phyloP scores from a whole-genome alignment of 2,888 invertebrate species.

The Caenorhabditis virilis region DNA sequence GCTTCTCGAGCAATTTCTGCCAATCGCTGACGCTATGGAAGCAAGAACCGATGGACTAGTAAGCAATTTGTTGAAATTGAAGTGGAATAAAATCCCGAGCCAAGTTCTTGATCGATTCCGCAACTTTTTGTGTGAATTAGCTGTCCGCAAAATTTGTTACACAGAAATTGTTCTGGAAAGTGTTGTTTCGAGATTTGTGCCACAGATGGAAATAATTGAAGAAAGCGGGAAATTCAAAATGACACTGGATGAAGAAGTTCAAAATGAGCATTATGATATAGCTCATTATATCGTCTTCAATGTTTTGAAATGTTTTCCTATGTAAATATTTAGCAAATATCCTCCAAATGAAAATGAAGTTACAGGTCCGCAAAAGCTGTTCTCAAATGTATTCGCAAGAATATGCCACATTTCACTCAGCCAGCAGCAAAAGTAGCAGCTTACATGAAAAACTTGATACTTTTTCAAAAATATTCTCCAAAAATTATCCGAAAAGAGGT shows the following conservation, averaged over 20 bases:
- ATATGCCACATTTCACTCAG: slow-evolving; percentile 35
- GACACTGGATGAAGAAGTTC: slow-evolving; percentile 17
- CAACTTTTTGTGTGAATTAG: slow-evolving; percentile 39
- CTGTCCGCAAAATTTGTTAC: slow-evolving; percentile 41
- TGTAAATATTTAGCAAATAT: no score
- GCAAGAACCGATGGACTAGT: slow-evolving; percentile 45
- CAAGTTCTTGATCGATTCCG: slow-evolving; percentile 21
- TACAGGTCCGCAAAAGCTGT: slow-evolving; percentile 39
- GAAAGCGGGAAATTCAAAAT: slow-evolving; percentile 6
- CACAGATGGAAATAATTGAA: slow-evolving; percentile 10
- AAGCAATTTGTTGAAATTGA: slow-evolving; percentile 42
- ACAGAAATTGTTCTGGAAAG: slow-evolving; percentile 29
- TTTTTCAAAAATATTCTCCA: slow-evolving; percentile 44
- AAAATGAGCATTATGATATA: slow-evolving; percentile 26
- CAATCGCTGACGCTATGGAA: slow-evolving; percentile 46
- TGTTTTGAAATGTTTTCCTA: slow-evolving; percentile 42
- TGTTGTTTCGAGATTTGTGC: slow-evolving; percentile 21
- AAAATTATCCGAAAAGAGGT: slow-evolving; percentile 37
- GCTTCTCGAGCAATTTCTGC: slow-evolving; percentile 52
- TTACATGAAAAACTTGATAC: slow-evolving; percentile 39
- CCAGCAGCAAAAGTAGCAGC: slow-evolving; percentile 11
- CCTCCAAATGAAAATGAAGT: no score
- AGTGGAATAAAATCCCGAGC: slow-evolving; percentile 43
- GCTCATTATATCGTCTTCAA: slow-evolving; percentile 43
- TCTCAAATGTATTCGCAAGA: slow-evolving; percentile 12